Evolutionary conservation across 2,797 vertebrate species (phyloP), one percentile per base, ranked within the genome.

Genomic region (Pampus argenteus): DNA sequence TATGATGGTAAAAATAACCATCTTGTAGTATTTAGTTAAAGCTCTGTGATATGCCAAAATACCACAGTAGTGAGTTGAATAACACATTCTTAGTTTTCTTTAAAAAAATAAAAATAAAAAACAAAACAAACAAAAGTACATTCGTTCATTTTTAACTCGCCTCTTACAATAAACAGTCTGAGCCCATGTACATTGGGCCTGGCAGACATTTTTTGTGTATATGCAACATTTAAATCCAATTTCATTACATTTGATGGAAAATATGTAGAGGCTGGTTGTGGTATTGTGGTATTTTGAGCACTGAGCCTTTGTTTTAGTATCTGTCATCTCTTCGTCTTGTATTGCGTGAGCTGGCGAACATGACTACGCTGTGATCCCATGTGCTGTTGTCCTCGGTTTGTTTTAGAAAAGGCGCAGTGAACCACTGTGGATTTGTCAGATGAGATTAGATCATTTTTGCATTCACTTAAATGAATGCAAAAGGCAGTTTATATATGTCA

Each of bases 241-340:
- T 71, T 72, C 26, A 69, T 86, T 74, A 69, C 79, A 84, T 76
- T 58, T 75, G 66, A 86, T 9, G 78, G 86, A 89, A 91, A 89
- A 59, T 83, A 88, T 90, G 83, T 40, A 8, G 56, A 51, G 71
- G 62, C 70, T 74, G 76, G 45, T 74, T 67, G 79, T 79, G 83
- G 82, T 61, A 5, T 71, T 74, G 78, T 76, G 82, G 77, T 77
- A 67, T 78, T 86, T 56, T 48, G 31, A 79, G 54, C 8, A 20
- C 55, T 70, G 76, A 20, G 71, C 26, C 31, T 60, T 76, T 88
- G 84, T 88, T 88, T 88, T 77, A 40, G 70, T 31, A 22, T 82
- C 79, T 78, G 70, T 86, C 76, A 78, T 75, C 73, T 76, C 44
- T 71, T 61, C 3, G 36, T 29, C 50, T 58, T 8, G 17, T 44